Percentiles rank a stretch among this genome's conserved stretches.
These are phyloP conservation scores for Riparia riparia DNA, from an alignment of 2,113 vertebrate genomes.

Conservation along the genomic window DNA sequence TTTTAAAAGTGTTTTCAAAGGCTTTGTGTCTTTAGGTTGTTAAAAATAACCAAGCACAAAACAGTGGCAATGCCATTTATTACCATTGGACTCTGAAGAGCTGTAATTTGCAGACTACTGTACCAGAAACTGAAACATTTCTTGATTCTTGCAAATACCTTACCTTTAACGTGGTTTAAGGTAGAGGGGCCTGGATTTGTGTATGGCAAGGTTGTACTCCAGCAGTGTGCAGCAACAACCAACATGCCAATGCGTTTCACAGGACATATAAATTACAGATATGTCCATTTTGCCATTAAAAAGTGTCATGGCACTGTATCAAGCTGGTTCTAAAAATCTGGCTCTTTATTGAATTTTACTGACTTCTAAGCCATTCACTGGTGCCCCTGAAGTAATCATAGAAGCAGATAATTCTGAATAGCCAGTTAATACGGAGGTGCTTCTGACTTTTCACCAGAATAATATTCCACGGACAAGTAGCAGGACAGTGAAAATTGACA, in stretches of 20 bases:
- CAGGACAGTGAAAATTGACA: neutral
- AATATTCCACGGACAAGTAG: neutral
- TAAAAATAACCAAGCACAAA: neutral
- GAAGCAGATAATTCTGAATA: neutral
- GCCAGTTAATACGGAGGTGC: neutral
- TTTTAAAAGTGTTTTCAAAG: neutral
- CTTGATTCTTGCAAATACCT: neutral
- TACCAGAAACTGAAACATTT: neutral
- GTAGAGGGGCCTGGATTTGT: neutral
- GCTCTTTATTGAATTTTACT: neutral
- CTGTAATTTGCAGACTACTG: neutral
- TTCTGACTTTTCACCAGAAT: neutral
- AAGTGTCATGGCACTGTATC: neutral
- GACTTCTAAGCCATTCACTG: neutral
- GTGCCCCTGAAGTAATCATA: neutral
- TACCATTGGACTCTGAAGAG: neutral
- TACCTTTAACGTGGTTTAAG: neutral
- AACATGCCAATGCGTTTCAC: rapidly evolving
- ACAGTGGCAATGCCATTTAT: neutral
- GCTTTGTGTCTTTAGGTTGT: neutral
- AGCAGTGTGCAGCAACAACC: rapidly evolving
- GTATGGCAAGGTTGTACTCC: neutral
- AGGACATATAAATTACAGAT: neutral
- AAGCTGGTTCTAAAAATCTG: neutral
- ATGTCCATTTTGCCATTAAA: neutral